These are phyloP conservation scores for Meda fulgida DNA, from an alignment of 2,797 vertebrate genomes.

Conservation along the genomic window DNA sequence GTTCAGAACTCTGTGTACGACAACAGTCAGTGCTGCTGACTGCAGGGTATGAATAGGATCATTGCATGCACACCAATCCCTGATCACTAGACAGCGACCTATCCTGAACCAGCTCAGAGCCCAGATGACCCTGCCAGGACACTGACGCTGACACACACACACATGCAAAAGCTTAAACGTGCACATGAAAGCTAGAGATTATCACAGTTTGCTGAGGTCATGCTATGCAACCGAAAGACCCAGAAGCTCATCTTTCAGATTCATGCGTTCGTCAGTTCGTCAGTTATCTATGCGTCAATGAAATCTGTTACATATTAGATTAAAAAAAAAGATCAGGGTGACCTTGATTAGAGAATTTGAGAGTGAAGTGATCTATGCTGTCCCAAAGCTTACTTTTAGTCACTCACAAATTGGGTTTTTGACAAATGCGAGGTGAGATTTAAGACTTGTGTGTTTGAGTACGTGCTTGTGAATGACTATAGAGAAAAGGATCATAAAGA, in stretches of 20 bases:
- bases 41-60: constrained; percentile 26
- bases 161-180: constrained; percentile 17
- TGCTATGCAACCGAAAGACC: constrained; percentile 18
- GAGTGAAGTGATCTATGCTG: constrained; percentile 55
- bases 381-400: constrained; percentile 69
- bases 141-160: constrained; percentile 11
- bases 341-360: constrained; percentile 67
- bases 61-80: constrained; percentile 33
- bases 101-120: constrained; percentile 42
- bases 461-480: constrained; percentile 30
- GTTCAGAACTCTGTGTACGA: constrained; percentile 23
- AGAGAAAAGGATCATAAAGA: constrained; percentile 42
- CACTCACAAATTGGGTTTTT: constrained; percentile 64
- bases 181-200: constrained; percentile 15
- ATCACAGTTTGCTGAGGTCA: constrained; percentile 33
- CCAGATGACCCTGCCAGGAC: constrained; percentile 19
- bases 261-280: neutral
- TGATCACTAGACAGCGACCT: constrained; percentile 40
- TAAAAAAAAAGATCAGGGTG: constrained; percentile 65
- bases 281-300: constrained; percentile 32
- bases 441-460: constrained; percentile 17
- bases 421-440: constrained; percentile 58
- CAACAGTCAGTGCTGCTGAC: constrained; percentile 3
- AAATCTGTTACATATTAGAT: constrained; percentile 53
- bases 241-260: constrained; percentile 27